A percentile compares a stretch with the other conserved stretches of the same genome.
These are phyloP conservation scores for Neuroterus valhalla DNA, from an alignment of 1,140 invertebrate genomes.

Conservation along the genomic window DNA sequence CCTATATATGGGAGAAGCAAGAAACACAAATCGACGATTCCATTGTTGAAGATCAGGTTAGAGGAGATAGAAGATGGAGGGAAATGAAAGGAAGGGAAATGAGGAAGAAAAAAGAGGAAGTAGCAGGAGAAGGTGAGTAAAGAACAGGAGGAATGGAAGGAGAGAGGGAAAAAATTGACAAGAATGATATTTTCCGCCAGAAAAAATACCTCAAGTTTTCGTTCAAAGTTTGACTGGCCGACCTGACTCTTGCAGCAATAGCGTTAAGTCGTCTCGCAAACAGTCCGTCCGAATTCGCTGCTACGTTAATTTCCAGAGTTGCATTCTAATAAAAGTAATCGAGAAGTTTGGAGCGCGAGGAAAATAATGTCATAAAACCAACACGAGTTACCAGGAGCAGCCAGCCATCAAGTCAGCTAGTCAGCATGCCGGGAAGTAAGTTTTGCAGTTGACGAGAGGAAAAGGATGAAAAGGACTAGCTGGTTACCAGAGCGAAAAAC, in stretches of 20 bases:
- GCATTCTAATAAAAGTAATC: slow-evolving; percentile 65
- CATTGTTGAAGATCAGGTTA: no score
- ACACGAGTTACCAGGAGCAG: slow-evolving; percentile 26
- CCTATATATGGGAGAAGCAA: no score
- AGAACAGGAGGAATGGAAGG: no score
- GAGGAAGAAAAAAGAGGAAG: no score
- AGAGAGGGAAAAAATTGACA: no score
- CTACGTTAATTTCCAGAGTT: slow-evolving; percentile 58
- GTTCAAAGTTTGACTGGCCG: no score
- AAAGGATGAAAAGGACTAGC: slow-evolving; percentile 36
- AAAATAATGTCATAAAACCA: slow-evolving; percentile 61
- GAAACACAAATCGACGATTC: no score
- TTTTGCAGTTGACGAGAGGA: slow-evolving; percentile 43
- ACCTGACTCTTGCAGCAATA: slow-evolving; percentile 30
- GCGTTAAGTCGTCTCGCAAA: slow-evolving; percentile 47
- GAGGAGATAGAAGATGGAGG: no score
- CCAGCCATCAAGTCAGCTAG: slow-evolving; percentile 39
- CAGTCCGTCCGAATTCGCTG: slow-evolving; percentile 43
- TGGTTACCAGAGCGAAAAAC: slow-evolving; percentile 43
- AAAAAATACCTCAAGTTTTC: no score
- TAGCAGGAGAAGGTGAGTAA: no score
- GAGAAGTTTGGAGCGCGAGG: slow-evolving; percentile 59
- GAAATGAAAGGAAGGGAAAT: no score
- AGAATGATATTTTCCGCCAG: no score
- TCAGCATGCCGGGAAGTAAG: slow-evolving; percentile 37